Conservation (phyloP, 2,113 vertebrate genomes). For the Zapus hudsonius region DNA sequence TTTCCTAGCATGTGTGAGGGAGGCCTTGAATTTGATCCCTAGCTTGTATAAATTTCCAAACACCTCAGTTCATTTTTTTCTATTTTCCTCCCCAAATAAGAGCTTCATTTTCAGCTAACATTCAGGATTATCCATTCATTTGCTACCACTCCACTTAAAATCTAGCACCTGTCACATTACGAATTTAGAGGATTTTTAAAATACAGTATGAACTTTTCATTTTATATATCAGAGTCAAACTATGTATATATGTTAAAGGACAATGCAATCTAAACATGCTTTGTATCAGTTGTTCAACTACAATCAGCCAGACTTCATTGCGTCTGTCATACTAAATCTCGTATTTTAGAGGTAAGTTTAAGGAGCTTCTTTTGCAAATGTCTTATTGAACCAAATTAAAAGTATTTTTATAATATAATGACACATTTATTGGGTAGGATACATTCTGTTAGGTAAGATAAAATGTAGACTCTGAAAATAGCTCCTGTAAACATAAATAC, state of each 20-base stretch:
- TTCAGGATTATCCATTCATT: neutral
- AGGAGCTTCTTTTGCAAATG: neutral
- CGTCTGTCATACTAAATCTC: neutral
- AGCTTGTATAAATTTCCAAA: neutral
- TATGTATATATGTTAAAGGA: neutral
- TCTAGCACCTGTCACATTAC: neutral
- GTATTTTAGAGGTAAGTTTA: neutral
- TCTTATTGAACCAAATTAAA: neutral
- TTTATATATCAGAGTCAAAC: neutral
- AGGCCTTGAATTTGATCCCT: too few species aligned
- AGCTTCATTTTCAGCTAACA: neutral
- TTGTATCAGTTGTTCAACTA: neutral
- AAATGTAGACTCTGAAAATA: too few species aligned
- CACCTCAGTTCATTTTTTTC: neutral
- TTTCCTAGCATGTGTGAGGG: too few species aligned
- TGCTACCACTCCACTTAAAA: conserved; percentile 74
- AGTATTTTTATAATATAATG: too few species aligned
- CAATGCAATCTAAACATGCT: neutral
- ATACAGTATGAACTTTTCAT: conserved; percentile 16
- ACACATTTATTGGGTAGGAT: too few species aligned
- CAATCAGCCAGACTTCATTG: neutral
- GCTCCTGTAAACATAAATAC: too few species aligned
- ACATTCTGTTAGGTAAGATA: too few species aligned
- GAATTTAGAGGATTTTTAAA: conserved; percentile 34
- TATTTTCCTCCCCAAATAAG: neutral